Percentiles rank a stretch among this genome's conserved stretches.
phyloP scores from a whole-genome alignment of 2,113 vertebrate species.

The Microcebus griseorufus region DNA sequence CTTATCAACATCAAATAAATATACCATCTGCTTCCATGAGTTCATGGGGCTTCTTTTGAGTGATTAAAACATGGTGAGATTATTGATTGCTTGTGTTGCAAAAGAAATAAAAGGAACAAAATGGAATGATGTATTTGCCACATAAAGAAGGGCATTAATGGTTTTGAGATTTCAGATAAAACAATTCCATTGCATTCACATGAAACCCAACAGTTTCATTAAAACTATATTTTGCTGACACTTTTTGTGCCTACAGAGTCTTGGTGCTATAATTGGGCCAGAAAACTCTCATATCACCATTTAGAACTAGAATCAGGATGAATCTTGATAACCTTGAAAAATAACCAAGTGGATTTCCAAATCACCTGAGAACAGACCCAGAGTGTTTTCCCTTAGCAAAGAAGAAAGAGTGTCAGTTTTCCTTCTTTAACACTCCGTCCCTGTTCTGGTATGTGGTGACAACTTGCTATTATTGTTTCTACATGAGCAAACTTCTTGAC shows the following conservation, averaged over 20 bases:
- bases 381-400: background rate
- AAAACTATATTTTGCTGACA: background rate
- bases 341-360: background rate
- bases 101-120: constrained; percentile 12
- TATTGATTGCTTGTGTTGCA: constrained; percentile 2
- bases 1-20: constrained; percentile 21
- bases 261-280: background rate
- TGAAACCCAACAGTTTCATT: background rate
- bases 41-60: constrained; percentile 4
- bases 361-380: background rate
- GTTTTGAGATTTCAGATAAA: constrained; percentile 49
- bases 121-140: background rate
- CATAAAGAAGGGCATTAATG: background rate
- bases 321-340: background rate
- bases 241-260: background rate
- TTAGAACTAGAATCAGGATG: background rate
- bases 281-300: background rate
- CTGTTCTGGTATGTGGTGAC: background rate
- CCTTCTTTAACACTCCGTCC: background rate
- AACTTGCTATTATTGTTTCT: background rate
- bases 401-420: background rate
- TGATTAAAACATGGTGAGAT: constrained; percentile 13
- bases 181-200: constrained; percentile 7
- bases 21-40: background rate
- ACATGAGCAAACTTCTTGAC: background rate